Conservation (phyloP, 2,888 invertebrate species). For the Sympetrum striolatum region DNA sequence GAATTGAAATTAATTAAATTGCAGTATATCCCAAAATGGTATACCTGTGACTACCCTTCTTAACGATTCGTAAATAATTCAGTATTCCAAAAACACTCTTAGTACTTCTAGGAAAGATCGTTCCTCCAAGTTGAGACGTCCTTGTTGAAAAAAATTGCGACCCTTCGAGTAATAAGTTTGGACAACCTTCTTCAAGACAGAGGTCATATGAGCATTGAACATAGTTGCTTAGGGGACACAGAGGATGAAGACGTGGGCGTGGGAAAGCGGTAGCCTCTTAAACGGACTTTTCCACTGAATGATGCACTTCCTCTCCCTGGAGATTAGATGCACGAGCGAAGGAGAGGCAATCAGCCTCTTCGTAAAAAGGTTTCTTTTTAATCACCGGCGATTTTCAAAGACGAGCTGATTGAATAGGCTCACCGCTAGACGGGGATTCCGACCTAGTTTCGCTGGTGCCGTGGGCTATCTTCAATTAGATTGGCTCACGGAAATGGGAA, state of each 20-base stretch:
- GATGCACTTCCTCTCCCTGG: neutral
- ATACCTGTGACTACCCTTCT: too few relatives aligned
- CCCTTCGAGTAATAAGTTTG: too few relatives aligned
- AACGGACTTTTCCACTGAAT: neutral
- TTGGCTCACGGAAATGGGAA: neutral
- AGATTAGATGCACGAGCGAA: neutral
- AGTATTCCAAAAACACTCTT: too few relatives aligned
- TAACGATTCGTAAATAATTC: too few relatives aligned
- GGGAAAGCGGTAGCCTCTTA: neutral
- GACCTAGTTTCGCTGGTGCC: neutral
- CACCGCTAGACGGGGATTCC: neutral
- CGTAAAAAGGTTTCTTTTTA: neutral
- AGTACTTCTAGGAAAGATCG: too few relatives aligned
- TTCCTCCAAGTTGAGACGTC: too few relatives aligned
- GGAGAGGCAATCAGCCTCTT: neutral
- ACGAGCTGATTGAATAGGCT: neutral
- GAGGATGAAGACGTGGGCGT: neutral
- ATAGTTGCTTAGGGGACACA: neutral
- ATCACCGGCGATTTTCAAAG: neutral
- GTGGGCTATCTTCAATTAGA: neutral
- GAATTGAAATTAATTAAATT: too few relatives aligned
- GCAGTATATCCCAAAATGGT: too few relatives aligned
- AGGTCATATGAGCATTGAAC: neutral
- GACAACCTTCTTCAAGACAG: too few relatives aligned
- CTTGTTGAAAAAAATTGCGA: too few relatives aligned